Evolutionary conservation across 2,888 invertebrate species (phyloP), one percentile per base, ranked within the genome.

Genomic region (Mesochorus sp.): DNA sequence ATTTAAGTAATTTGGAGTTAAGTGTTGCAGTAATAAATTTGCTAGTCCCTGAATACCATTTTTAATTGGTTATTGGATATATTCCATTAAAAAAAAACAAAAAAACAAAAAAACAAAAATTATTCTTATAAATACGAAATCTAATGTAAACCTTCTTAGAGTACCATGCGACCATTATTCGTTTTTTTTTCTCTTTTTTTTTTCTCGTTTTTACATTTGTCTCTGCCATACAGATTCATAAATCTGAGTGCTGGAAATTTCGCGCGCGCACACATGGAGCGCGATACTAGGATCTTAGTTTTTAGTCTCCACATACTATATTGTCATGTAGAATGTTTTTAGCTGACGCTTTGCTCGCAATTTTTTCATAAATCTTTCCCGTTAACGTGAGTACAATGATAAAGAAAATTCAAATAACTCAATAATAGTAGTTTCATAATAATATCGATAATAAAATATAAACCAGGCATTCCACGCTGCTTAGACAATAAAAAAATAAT

Each of bases 131-230:
- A 85, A 85, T 81, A 84, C 85, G 88, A 87, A 89, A 89, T 90
- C 89, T 89, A 84, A 90, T 88, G 89, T 90, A 90, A 90, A 89
- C 88, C 89, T 88, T 86, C 80, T 84, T 85, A 83, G 83, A 82
- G 79, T 62, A 84, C 70, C 80, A 78, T 80, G 75, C 73, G 78
- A 72, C 75, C 71, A 57, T 21, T 42, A 37, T 73, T 64, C 42
- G 51, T 66, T 31, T 51, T 31, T 34, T 51, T 67, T 17, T 53
- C 51, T 51, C 47, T 57, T 81, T 61, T 64, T 68, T 64, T 67
- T 61, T 72, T 34, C 49, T 62, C 24, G 3, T 55, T 49, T 37
- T 34, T 59, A 39, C 10, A 14, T 57, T 64, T 47, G 61, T 78
- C 78, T 68, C 57, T 42, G 17, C 57, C 73, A 68, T 57, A 34